Base-by-base conservation (phyloP, 2,888 invertebrate genomes). In the Drosophila birchii region DNA sequence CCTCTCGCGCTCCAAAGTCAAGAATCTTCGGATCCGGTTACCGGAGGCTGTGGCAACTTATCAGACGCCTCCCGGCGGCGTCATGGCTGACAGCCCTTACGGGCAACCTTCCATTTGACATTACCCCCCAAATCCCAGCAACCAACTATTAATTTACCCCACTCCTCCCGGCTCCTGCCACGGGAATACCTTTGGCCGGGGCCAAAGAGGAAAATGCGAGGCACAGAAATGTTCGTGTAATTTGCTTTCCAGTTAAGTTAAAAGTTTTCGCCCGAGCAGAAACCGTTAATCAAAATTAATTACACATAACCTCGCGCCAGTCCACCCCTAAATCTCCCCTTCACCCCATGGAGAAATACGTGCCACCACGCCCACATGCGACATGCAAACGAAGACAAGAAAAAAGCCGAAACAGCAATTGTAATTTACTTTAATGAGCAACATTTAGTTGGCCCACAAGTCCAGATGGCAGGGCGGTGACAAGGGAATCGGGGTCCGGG, bases 241-340 rank as follows among this genome's bases (percentile, higher is more conserved):
- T 74, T 74, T 73, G 74, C 51, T 53, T 63, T 72, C 67, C 72
- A 73, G 76, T 81, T 82, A 76, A 72, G 70, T 86, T 71, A 70
- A 86, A 86, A 85, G 64, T 84, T 84, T 82, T 79, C 29, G 87
- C 61, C 73, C 54, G 44, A 59, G 58, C 58, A 61, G 58, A 71
- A 64, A 78, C 77, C 85, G 87, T 86, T 86, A 88, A 86, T 89
- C 87, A 88, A 89, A 87, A 87, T 89, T 86, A 86, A 86, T 86
- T 89, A 86, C 82, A 79, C 75, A 76, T 74, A 78, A 74, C 62
- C 70, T 58, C 57, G 38, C 53, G 57, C 64, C 74, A 58, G 38
- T 43, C 54, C 20, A 60, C 66, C 54, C 64, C 38, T 18, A 38
- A 39, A 3, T 12, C 14, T 18, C 51, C 49, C n/a, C 14, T 12